Percentiles rank a stretch among this genome's conserved stretches.
Evolutionary conservation across 2,113 vertebrate species (phyloP).

Genomic region (Caloenas nicobarica): DNA sequence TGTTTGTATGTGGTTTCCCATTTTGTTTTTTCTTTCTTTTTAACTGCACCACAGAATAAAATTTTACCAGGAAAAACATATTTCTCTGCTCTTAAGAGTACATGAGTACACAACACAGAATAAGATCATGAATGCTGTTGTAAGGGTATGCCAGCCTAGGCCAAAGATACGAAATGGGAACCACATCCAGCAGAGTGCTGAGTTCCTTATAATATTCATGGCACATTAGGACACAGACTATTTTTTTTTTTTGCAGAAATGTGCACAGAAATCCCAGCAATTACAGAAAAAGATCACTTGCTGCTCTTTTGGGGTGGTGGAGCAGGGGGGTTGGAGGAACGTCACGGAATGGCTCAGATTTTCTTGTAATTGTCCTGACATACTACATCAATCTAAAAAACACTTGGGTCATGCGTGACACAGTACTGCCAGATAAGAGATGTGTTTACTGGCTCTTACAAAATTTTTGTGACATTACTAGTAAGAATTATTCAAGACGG

Average conservation of each 20-base stretch:
- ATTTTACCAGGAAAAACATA: not conserved
- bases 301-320: not conserved
- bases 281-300: not conserved
- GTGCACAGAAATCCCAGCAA: not conserved
- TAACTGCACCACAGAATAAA: not conserved
- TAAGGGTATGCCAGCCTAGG: not conserved
- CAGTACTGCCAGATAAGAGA: not conserved
- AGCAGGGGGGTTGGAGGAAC: not conserved
- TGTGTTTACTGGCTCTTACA: not conserved
- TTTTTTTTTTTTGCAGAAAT: not conserved
- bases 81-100: not conserved
- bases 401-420: not conserved
- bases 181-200: not conserved
- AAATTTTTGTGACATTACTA: conserved; percentile 4
- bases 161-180: not conserved
- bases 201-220: not conserved
- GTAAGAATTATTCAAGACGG: not conserved
- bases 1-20: not conserved
- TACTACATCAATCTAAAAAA: not conserved
- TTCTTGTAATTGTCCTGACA: not conserved
- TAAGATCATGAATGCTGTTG: not conserved
- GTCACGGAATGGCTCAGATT: not conserved
- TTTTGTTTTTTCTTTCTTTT: not conserved
- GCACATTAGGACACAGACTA: rapidly evolving
- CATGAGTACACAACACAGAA: not conserved